Conservation (phyloP, 2,113 vertebrate species). For the Saguinus imperator region DNA sequence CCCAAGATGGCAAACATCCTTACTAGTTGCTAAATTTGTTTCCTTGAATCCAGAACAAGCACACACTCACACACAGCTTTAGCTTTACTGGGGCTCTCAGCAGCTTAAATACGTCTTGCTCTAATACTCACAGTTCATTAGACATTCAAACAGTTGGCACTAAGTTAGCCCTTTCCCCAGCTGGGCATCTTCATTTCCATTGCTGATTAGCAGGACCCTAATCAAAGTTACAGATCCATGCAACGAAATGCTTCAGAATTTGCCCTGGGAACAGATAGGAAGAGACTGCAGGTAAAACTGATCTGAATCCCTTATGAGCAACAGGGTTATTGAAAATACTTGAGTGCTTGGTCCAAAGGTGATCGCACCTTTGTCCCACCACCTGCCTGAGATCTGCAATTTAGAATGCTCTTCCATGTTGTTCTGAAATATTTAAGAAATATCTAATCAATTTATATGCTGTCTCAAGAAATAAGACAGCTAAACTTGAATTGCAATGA, state of each 20-base stretch:
- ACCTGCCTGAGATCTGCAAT: neutral
- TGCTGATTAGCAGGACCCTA: constrained; percentile 45
- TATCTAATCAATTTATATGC: neutral
- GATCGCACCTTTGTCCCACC: neutral
- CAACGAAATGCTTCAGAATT: neutral
- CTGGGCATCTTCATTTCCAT: constrained; percentile 26
- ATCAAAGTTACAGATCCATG: neutral
- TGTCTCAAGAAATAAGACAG: neutral
- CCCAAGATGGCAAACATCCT: neutral
- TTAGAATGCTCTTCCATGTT: neutral
- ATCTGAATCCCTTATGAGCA: neutral
- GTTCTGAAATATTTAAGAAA: constrained; percentile 4
- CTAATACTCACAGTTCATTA: constrained; percentile 30
- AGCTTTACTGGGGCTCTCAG: neutral
- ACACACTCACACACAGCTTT: neutral
- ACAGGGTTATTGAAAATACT: neutral
- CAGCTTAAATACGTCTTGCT: neutral
- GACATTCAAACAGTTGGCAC: constrained; percentile 30
- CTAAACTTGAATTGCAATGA: neutral
- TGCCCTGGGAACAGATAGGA: neutral
- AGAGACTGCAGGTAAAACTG: neutral
- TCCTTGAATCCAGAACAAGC: neutral
- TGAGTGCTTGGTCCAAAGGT: neutral
- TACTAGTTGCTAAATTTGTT: neutral
- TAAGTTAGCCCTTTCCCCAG: constrained; percentile 22